phyloP scores from a whole-genome alignment of 2,113 vertebrate species.

The Hystrix brachyura region DNA sequence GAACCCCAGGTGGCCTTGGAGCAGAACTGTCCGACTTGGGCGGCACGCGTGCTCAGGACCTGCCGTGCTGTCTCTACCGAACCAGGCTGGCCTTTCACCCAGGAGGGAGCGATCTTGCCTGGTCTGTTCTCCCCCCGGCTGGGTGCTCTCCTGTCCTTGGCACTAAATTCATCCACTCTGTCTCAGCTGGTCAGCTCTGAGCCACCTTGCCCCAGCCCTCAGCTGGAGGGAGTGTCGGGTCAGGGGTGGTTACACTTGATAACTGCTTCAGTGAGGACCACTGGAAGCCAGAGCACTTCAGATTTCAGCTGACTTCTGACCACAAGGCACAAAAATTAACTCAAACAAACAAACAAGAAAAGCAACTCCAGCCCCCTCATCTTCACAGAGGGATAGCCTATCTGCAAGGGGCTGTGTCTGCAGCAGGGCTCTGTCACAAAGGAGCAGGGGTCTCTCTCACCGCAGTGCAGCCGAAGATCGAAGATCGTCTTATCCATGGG shows the following conservation, averaged over 20 bases:
- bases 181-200: background rate
- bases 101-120: background rate
- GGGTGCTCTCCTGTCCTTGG: background rate
- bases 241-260: background rate
- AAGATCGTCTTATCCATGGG: background rate
- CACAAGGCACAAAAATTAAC: background rate
- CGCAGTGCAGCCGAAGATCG: background rate
- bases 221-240: background rate
- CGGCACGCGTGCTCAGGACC: conserved; percentile 50
- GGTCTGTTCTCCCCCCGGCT: too few species aligned
- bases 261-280: background rate
- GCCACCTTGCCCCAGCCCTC: background rate
- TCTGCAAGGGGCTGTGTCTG: background rate
- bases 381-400: background rate
- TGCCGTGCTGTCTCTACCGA: background rate
- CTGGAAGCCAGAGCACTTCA: background rate
- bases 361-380: too few species aligned
- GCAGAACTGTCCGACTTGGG: conserved; percentile 9
- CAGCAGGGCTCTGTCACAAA: background rate
- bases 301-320: background rate
- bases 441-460: background rate
- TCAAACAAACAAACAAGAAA: background rate
- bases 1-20: conserved; percentile 67
- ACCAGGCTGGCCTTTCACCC: background rate
- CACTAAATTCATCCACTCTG: background rate